A percentile compares a stretch with the other conserved stretches of the same genome.
Conservation (phyloP, 35 echinoderm and acorn worm genomes). For the Heliocidaris erythrogramma region DNA sequence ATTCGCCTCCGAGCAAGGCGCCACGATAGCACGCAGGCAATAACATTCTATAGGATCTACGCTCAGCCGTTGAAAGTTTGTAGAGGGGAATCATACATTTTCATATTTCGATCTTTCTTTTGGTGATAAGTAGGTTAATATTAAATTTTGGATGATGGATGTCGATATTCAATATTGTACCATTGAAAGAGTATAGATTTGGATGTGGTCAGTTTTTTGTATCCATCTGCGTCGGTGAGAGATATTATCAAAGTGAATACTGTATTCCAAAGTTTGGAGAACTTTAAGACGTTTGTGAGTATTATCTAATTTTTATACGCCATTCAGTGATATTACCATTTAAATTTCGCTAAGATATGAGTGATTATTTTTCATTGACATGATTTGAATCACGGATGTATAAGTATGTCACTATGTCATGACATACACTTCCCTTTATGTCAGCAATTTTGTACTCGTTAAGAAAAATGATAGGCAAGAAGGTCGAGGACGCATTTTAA, state of each 20-base stretch:
- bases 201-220: not conserved
- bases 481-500: too few species aligned
- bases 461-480: too few species aligned
- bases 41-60: not conserved
- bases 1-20: not conserved
- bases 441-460: too few species aligned
- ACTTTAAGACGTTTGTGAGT: not conserved
- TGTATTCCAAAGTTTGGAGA: not conserved
- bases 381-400: too few species aligned
- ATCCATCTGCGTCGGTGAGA: not conserved
- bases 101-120: not conserved
- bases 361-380: too few species aligned
- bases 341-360: too few species aligned
- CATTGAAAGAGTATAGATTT: not conserved
- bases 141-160: not conserved
- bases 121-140: not conserved
- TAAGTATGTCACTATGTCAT: too few species aligned
- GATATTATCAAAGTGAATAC: not conserved
- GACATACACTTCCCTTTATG: too few species aligned
- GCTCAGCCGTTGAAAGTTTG: not conserved
- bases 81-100: not conserved
- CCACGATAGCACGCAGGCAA: not conserved
- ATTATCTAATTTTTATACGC: not conserved
- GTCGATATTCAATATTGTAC: not conserved
- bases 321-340: too few species aligned